Percentiles rank a stretch among this genome's conserved stretches.
phyloP scores from a whole-genome alignment of 2,113 vertebrate genomes.

The Python bivittatus region DNA sequence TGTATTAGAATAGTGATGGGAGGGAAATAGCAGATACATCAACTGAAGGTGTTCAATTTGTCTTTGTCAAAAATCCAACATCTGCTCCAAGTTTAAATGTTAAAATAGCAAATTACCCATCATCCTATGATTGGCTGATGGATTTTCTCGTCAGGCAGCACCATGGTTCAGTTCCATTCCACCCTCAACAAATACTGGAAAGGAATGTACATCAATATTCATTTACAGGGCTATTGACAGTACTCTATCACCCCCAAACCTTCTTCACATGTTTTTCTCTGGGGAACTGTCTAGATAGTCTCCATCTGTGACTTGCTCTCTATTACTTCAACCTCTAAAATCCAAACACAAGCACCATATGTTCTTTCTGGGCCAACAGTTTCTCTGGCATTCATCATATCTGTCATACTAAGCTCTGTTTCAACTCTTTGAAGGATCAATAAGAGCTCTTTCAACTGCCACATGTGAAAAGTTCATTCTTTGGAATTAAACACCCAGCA shows the following conservation, averaged over 20 bases:
- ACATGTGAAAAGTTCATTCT: constrained; percentile 22
- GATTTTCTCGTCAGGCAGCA: constrained; percentile 21
- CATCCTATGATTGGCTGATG: constrained; percentile 29
- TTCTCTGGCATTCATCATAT: constrained; percentile 26
- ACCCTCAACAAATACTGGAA: constrained; percentile 36
- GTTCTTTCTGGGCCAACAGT: constrained; percentile 10
- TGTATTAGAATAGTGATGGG: constrained; percentile 36
- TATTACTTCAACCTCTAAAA: constrained; percentile 11
- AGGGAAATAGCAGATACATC: constrained; percentile 28
- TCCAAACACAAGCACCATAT: not conserved
- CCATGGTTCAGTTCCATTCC: constrained; percentile 27
- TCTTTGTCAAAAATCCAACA: constrained; percentile 21
- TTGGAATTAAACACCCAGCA: not conserved
- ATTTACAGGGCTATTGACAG: not conserved
- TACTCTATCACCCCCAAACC: not conserved
- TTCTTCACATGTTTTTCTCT: constrained; percentile 5
- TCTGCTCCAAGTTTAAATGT: constrained; percentile 41
- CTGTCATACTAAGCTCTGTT: constrained; percentile 23
- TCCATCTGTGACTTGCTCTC: constrained; percentile 21
- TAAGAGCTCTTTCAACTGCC: constrained; percentile 10
- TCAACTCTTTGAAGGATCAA: not conserved
- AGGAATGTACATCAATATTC: constrained; percentile 25
- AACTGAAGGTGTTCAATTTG: constrained; percentile 37
- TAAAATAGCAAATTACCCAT: constrained; percentile 40
- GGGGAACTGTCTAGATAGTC: not conserved